A percentile compares a stretch with the other conserved stretches of the same genome.
These are phyloP conservation scores for Carduelis carduelis DNA, from an alignment of 2,797 vertebrate genomes.

Conservation along the genomic window DNA sequence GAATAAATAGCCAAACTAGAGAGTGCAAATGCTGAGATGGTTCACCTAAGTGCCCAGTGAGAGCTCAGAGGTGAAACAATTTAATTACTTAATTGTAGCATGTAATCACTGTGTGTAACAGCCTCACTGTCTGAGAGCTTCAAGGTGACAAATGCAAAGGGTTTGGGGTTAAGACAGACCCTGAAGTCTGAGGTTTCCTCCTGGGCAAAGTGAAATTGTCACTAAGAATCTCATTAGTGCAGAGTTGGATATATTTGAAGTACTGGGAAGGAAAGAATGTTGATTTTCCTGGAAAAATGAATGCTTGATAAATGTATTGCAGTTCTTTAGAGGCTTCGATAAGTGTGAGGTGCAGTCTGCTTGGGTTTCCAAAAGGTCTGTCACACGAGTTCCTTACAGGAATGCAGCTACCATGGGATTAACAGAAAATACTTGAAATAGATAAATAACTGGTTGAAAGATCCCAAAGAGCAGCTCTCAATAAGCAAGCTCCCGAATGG, in stretches of 20 bases:
- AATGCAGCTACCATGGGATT: neutral
- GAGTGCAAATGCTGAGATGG: neutral
- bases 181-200: neutral
- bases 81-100: neutral
- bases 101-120: neutral
- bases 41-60: neutral
- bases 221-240: neutral
- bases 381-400: neutral
- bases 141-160: neutral
- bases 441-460: neutral
- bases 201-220: neutral
- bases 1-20: constrained; percentile 22
- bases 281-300: neutral
- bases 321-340: neutral
- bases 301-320: neutral
- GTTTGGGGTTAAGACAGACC: neutral
- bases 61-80: neutral
- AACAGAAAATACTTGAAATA: neutral
- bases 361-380: neutral
- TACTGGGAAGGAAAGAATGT: neutral
- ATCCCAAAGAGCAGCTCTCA: neutral
- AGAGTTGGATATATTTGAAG: neutral
- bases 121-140: neutral
- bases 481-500: neutral
- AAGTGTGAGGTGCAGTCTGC: neutral